Percentiles rank a stretch among this genome's conserved stretches.
Evolutionary conservation across 2,113 vertebrate species (phyloP).

Genomic region (Orcinus orca): DNA sequence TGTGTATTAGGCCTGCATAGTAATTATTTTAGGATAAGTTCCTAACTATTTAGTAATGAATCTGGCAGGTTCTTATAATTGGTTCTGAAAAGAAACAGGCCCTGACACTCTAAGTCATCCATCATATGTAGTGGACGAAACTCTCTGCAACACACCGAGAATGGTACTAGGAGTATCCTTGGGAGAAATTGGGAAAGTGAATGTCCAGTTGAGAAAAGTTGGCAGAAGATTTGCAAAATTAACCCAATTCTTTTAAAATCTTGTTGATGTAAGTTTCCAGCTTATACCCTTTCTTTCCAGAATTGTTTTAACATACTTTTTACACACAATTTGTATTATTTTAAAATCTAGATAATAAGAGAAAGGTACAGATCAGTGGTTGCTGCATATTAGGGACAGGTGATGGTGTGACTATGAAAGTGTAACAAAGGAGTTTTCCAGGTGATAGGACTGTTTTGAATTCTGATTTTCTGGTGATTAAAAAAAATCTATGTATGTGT

Average conservation of each 20-base stretch:
- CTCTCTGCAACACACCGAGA: not conserved
- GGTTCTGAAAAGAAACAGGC: not conserved
- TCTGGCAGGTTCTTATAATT: not conserved
- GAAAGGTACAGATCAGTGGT: rapidly evolving
- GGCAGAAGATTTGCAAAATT: not conserved
- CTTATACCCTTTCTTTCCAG: not conserved
- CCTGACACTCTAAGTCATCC: not conserved
- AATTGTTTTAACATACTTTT: not conserved
- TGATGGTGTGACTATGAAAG: rapidly evolving
- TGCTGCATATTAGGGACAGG: not conserved
- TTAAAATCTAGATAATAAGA: not conserved
- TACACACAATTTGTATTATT: not conserved
- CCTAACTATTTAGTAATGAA: not conserved
- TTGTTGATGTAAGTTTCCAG: not conserved
- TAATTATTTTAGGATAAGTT: not conserved
- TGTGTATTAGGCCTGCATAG: not conserved
- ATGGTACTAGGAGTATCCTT: not conserved
- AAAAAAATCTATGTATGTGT: not conserved
- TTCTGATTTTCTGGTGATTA: not conserved
- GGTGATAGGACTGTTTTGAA: not conserved
- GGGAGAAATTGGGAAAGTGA: not conserved
- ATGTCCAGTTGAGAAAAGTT: not conserved
- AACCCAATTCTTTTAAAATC: not conserved
- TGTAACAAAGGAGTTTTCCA: not conserved
- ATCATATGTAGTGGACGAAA: not conserved